Conservation (phyloP, 2,888 invertebrate species). For the Mythimna vitellina region DNA sequence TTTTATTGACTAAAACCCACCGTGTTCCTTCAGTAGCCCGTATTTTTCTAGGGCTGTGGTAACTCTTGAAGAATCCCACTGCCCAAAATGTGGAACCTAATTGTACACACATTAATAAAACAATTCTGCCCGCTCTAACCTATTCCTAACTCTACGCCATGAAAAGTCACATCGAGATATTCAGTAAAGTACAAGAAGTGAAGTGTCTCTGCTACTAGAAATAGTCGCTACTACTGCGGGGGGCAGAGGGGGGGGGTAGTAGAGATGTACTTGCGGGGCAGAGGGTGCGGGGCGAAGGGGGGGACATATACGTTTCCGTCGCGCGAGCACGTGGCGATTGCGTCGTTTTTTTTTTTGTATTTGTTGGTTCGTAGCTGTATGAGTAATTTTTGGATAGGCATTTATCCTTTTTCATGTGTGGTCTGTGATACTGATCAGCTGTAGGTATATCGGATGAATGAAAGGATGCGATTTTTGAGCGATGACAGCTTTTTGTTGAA, state of each 20-base stretch:
- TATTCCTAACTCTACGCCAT: conserved; percentile 68
- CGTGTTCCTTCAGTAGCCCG: no score
- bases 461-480: background rate
- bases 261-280: conserved; percentile 54
- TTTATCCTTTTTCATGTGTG: conserved; percentile 50
- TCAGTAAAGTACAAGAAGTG: conserved; percentile 81
- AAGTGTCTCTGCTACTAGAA: conserved; percentile 86
- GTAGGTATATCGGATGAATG: conserved; percentile 9
- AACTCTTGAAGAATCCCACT: no score
- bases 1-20: no score
- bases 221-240: conserved; percentile 78
- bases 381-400: conserved; percentile 55
- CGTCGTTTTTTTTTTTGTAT: conserved; percentile 72
- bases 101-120: background rate
- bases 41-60: no score
- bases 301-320: conserved; percentile 75
- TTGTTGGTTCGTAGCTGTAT: conserved; percentile 46
- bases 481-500: background rate
- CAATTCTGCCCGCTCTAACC: conserved; percentile 50
- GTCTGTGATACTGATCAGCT: conserved; percentile 26
- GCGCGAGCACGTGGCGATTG: conserved; percentile 78
- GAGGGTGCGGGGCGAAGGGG: conserved; percentile 44
- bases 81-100: no score
- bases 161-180: conserved; percentile 80
- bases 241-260: conserved; percentile 35